Evolutionary conservation across 2,113 vertebrate genomes (phyloP), one percentile per base, ranked within the genome.

Genomic region (Bostrychus sinensis): DNA sequence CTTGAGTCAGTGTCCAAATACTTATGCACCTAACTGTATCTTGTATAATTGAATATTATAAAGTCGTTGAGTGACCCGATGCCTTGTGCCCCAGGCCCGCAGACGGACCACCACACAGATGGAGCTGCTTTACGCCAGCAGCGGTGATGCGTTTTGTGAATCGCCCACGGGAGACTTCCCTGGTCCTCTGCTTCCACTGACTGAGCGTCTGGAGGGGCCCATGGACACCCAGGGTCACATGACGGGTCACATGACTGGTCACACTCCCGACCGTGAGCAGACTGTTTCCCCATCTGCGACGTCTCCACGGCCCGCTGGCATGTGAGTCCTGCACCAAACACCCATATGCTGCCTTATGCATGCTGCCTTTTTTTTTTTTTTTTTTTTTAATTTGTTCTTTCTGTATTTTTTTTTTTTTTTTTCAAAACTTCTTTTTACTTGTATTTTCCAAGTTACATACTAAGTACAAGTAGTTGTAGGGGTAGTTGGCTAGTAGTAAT

Each of bases 41-140:
- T 22, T 23, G 17, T 20, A 20, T 45, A 4, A 23, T 26, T 50
- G 46, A n/a, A n/a, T n/a, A n/a, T 26, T 22, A 13, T 7, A 7
- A 14, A 32, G 5, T 32, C 5, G 22, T 7, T 25, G 42, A 11
- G 10, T 45, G 19, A 22, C 19, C 19, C 20, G 19, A 12, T 22
- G 10, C 19, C 13, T 16, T 66, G 46, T 4, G n/a, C 13, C 56
- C 50, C 84, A 99, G 97, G 96, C 97, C 20, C 94, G 97, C 17
- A 91, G 97, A 75, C 92, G 97, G 71, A 98, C 96, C 71, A 94
- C 97, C 63, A 99, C 97, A 1, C 97, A 99, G 89, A 96, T 96
- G 96, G 97, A 99, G 66, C 66, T 98, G 82, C 93, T 98, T 9
- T 99, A 97, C 22, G 96, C 96, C 57, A 92, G 94, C 87, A 95